Conservation (phyloP, 2,113 vertebrate genomes). For the Bufo gargarizans region DNA sequence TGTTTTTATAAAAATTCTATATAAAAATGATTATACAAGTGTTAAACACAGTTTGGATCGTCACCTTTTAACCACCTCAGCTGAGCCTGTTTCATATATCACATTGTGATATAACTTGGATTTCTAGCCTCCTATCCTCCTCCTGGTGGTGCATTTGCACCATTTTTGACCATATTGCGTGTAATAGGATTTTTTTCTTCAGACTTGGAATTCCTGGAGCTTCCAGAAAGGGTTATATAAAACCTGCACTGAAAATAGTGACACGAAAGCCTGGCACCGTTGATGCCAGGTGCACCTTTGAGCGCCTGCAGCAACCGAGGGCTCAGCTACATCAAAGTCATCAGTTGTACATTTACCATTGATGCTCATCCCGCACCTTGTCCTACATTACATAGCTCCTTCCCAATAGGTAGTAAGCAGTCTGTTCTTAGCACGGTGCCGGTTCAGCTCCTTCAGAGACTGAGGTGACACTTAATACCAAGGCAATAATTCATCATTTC, state of each 20-base stretch:
- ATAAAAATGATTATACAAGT: background rate
- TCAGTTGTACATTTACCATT: background rate
- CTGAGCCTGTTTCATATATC: background rate
- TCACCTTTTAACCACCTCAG: background rate
- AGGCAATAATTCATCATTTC: conserved; percentile 67
- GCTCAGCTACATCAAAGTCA: conserved; percentile 1
- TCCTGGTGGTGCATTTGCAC: background rate
- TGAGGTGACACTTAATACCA: conserved; percentile 62
- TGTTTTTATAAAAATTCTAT: background rate
- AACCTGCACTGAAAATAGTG: conserved; percentile 76
- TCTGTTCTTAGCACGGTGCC: conserved; percentile 64
- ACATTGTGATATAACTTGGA: background rate
- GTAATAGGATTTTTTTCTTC: conserved; percentile 60
- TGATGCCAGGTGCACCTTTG: background rate
- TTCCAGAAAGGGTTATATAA: conserved; percentile 76
- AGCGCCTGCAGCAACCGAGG: background rate
- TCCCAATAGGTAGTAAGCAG: background rate
- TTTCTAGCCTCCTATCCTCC: background rate
- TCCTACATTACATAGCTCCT: background rate
- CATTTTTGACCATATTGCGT: too few species aligned
- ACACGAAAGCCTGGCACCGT: background rate
- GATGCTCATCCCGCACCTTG: background rate
- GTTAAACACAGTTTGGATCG: background rate
- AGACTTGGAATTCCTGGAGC: conserved; percentile 76
- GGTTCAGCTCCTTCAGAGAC: conserved; percentile 66